phyloP scores from a whole-genome alignment of 2,888 invertebrate genomes.

The Luperina testacea region DNA sequence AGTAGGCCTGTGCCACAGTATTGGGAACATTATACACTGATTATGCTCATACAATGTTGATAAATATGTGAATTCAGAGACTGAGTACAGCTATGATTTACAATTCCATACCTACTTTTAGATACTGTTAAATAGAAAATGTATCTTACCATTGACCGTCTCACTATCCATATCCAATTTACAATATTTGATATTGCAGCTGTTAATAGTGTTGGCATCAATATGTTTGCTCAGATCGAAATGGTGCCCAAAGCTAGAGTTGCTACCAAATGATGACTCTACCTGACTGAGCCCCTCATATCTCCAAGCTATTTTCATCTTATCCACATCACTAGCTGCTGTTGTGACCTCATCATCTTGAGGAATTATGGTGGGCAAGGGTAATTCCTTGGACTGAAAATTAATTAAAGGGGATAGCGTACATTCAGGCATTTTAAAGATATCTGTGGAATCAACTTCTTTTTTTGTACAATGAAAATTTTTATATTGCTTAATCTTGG shows the following conservation, averaged over 20 bases:
- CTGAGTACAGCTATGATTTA: neutral
- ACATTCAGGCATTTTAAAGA: neutral
- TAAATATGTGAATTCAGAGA: neutral
- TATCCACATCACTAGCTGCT: constrained; percentile 80
- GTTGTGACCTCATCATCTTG: constrained; percentile 82
- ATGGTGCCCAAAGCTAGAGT: constrained; percentile 92
- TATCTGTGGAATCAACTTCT: neutral
- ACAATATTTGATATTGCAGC: constrained; percentile 91
- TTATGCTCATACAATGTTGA: neutral
- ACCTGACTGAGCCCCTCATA: constrained; percentile 94
- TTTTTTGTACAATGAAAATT: neutral
- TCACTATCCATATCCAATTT: constrained; percentile 72
- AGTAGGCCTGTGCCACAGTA: no score
- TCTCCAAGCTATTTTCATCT: constrained; percentile 97
- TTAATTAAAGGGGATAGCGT: neutral
- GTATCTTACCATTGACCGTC: constrained; percentile 69
- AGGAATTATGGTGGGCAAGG: constrained; percentile 87
- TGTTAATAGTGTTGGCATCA: constrained; percentile 89
- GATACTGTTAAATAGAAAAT: neutral
- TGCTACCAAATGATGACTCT: constrained; percentile 88
- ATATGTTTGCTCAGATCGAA: constrained; percentile 95
- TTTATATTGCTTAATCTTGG: neutral
- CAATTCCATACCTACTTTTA: neutral
- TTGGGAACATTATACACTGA: no score
- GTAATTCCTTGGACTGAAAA: constrained; percentile 87